Evolutionary conservation across 2,888 invertebrate species (phyloP), one percentile per base, ranked within the genome.

Genomic region (Noctuana brunneofusca): DNA sequence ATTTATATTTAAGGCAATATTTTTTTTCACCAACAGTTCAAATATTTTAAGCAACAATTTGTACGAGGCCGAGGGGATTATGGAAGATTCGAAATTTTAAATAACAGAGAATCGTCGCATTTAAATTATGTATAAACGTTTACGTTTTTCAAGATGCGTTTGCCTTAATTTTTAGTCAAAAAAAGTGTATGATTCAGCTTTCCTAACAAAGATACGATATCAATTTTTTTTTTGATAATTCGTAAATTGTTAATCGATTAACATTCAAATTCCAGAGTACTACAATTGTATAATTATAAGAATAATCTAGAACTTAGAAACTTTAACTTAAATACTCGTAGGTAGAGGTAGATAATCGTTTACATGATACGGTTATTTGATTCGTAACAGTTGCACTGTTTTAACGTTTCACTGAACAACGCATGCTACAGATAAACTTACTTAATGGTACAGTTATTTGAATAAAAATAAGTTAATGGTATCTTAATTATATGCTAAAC

Each of bases 311-410:
- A 30, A 5, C 8, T 58, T 58, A 50, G n/a, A 58, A 58, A 41
- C 50, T 5, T 53, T 16, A 53, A 48, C 48, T 48, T 48, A 22
- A 48, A 48, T n/a, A n/a, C n/a, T n/a, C n/a, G n/a, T n/a, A n/a
- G n/a, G n/a, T n/a, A n/a, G n/a, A 35, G 5, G 41, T 11, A 16
- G 6, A 27, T n/a, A 11, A 53, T 59, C 58, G 46, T 35, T 60
- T 53, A 60, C 53, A 30, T 54, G 24, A 52, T 46, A 60, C 59
- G 53, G 59, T 59, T 59, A 41, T 54, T 30, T 27, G 22, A 32
- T 27, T 11, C 22, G 35, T 35, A 54, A 60, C 59, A 46, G 59
- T 60, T 53, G 22, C 53, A 60, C 46, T 53, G 53, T 60, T 60
- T 53, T 53, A 46, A 53, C 53, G 53, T 54, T 9, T 24, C 53